phyloP scores from a whole-genome alignment of 1,140 invertebrate genomes.

The Camponotus vicinus region DNA sequence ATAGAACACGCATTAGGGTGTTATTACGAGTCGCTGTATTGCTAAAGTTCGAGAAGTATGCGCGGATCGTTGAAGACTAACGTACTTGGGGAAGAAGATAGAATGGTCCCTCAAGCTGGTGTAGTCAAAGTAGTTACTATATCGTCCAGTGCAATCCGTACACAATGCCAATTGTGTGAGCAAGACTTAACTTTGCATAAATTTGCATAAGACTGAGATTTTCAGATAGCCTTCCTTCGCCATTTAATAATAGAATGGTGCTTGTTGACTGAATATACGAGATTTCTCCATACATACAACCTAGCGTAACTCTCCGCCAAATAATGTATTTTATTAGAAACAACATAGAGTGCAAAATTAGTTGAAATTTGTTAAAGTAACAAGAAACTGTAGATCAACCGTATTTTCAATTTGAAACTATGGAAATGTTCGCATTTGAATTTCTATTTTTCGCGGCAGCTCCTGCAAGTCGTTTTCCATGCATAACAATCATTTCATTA shows the following conservation, averaged over 20 bases:
- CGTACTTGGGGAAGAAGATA: constrained; percentile 44
- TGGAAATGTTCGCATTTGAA: constrained; percentile 48
- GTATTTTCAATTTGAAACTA: constrained; percentile 44
- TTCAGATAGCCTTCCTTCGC: constrained; percentile 20
- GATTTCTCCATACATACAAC: constrained; percentile 7
- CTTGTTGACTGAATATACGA: constrained; percentile 13
- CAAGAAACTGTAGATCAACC: neutral
- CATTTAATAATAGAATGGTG: constrained; percentile 37
- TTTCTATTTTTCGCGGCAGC: constrained; percentile 51
- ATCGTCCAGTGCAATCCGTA: constrained; percentile 44
- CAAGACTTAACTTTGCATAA: constrained; percentile 49
- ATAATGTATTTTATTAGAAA: constrained; percentile 18
- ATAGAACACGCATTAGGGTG: constrained; percentile 71
- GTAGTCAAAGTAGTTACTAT: constrained; percentile 32
- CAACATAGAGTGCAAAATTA: constrained; percentile 25
- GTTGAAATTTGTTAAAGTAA: neutral
- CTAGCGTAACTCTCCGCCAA: neutral
- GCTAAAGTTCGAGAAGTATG: constrained; percentile 45
- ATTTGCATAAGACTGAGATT: constrained; percentile 54
- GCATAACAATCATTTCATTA: constrained; percentile 48
- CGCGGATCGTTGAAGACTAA: constrained; percentile 14
- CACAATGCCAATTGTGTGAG: constrained; percentile 40
- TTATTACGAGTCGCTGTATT: constrained; percentile 65
- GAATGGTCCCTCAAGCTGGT: constrained; percentile 36
- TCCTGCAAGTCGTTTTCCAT: constrained; percentile 40